Base-by-base conservation (phyloP, 2,888 invertebrate genomes). In the Crossocerus cetratus region DNA sequence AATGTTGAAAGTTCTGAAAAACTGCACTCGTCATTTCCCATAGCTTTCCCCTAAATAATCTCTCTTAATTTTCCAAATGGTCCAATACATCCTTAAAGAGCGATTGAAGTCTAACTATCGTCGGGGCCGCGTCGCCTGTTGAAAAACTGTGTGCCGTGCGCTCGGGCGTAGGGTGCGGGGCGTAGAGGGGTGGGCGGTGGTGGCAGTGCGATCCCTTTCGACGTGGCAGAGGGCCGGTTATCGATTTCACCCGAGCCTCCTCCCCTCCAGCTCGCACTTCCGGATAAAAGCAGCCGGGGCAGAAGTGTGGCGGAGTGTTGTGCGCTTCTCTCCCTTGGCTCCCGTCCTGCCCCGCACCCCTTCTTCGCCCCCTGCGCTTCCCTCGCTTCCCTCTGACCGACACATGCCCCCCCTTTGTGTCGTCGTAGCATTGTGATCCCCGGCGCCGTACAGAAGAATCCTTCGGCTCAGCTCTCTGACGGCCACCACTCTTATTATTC, bases 151-250 rank as follows among this genome's bases (percentile, higher is more conserved):
- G n/a, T n/a, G n/a, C n/a, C n/a, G n/a, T n/a, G n/a, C n/a, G n/a
- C n/a, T n/a, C n/a, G n/a, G n/a, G n/a, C n/a, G n/a, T n/a, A n/a
- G n/a, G n/a, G 0, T 49, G 14, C 2, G 16, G 14, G 16, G n/a
- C 1, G 49, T 79, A 68, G 68, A 71, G 72, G 72, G 60, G 57
- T 53, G 32, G 59, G 62, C 69, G 62, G 59, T 65, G 76, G 64
- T 76, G 79, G 81, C 73, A 73, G 79, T 74, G 80, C 80, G 81
- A 86, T 84, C 86, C 86, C 84, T 86, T 85, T 82, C 72, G 81
- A 81, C 83, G 76, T 80, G 80, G 74, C 79, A 65, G 80, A 84
- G 86, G 86, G 86, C 84, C 73, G 84, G 84, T 84, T 88, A 88
- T 88, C 88, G 88, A 88, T 88, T 88, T 83, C 72, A 64, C 80